A percentile compares a stretch with the other conserved stretches of the same genome.
Evolutionary conservation across 2,888 invertebrate species (phyloP).

Genomic region (Lasioglossum vierecki): DNA sequence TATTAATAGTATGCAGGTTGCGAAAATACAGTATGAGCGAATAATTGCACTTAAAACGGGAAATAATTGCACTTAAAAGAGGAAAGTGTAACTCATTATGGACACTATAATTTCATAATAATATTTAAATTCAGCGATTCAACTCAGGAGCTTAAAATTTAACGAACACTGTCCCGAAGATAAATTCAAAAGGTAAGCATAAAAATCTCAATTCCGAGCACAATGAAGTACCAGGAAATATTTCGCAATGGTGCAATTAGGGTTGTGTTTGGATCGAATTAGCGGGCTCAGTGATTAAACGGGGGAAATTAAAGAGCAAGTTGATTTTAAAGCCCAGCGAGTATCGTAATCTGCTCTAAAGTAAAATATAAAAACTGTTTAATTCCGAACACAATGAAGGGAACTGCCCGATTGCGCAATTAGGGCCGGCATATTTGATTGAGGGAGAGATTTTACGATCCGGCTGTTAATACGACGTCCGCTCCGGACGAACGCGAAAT

Average conservation of each 20-base stretch:
- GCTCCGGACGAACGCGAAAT: conserved; percentile 31
- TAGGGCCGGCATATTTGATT: conserved; percentile 20
- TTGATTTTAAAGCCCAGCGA: background rate
- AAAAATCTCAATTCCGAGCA: background rate
- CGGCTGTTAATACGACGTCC: conserved; percentile 26
- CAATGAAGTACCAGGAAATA: background rate
- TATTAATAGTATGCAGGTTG: too few species aligned
- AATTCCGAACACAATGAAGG: conserved; percentile 10
- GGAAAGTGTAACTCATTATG: background rate
- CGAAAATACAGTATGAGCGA: too few species aligned
- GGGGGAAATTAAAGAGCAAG: background rate
- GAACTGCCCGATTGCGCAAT: conserved; percentile 36
- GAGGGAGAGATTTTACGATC: conserved; percentile 42
- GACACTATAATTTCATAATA: background rate
- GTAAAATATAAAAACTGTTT: background rate
- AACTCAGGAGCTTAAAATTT: background rate
- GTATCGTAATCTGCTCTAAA: background rate
- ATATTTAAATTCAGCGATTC: background rate
- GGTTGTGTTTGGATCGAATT: background rate
- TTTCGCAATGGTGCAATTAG: background rate
- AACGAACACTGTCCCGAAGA: background rate
- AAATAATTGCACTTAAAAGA: too few species aligned
- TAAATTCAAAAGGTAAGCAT: background rate
- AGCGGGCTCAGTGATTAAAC: background rate
- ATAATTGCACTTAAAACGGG: too few species aligned